Conservation (phyloP, 2,888 invertebrate genomes). For the Watsonalla binaria region DNA sequence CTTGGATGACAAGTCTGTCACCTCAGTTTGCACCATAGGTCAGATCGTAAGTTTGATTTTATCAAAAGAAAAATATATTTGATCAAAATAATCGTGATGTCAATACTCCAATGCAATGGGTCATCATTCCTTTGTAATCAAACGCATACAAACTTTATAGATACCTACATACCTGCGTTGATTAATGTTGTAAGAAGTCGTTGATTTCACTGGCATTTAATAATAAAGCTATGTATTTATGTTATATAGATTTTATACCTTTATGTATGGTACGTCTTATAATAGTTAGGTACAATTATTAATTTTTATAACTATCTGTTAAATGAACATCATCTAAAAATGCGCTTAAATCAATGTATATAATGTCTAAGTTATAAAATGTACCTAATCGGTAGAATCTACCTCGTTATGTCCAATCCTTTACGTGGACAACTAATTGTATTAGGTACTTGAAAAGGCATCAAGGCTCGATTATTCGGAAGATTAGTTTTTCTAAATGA, state of each 20-base stretch:
- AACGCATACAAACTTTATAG: neutral
- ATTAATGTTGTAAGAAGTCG: constrained; percentile 4
- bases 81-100: neutral
- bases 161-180: too few relatives aligned
- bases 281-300: too few relatives aligned
- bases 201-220: neutral
- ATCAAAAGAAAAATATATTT: neutral
- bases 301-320: too few relatives aligned
- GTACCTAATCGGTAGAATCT: too few relatives aligned
- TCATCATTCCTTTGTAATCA: constrained; percentile 3
- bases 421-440: too few relatives aligned
- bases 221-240: too few relatives aligned
- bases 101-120: constrained; percentile 4
- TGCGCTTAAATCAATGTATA: too few relatives aligned
- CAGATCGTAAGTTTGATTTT: neutral
- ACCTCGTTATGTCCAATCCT: too few relatives aligned
- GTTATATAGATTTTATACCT: too few relatives aligned
- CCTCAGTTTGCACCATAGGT: neutral
- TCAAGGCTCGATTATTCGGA: constrained; percentile 23
- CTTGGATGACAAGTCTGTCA: constrained; percentile 5
- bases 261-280: too few relatives aligned
- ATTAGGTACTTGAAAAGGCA: neutral
- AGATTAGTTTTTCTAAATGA: constrained; percentile 37
- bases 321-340: too few relatives aligned
- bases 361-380: too few relatives aligned